Base-by-base conservation (phyloP, 2,888 invertebrate species). In the Morpho helenor region DNA sequence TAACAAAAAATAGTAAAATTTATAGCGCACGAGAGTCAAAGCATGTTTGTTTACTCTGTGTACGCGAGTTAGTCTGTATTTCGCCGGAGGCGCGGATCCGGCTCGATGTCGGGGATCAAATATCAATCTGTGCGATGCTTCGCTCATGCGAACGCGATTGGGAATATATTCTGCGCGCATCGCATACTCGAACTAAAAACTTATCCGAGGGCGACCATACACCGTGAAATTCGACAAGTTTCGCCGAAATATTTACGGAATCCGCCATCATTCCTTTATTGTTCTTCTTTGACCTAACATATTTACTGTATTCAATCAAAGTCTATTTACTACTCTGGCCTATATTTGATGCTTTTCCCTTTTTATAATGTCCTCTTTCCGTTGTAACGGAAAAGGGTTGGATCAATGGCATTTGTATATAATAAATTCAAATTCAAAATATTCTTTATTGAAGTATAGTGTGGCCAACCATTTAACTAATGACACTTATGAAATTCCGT, bases 91-190 rank as follows among this genome's bases (percentile, higher is more conserved):
- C 64, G 66, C 62, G 62, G 57, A 59, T 61, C 62, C 57, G 66
- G 66, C 72, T 72, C 65, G 75, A 77, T 73, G 73, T 71, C 68
- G 72, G 73, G 85, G 87, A 88, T 88, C 87, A 87, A 87, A 88
- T 87, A 87, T 87, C 88, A 88, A 88, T 87, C 86, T 84, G 72
- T 73, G 75, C 60, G 70, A 70, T 73, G 71, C 73, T 76, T 73
- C 75, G 72, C 68, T 77, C 76, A 73, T 77, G 77, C 76, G 67
- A 66, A 70, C 67, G 67, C 67, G 69, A 71, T 73, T 66, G 69
- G 65, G 68, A 66, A 67, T 70, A 67, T 64, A 66, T 66, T 68
- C 65, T 61, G 57, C 60, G 60, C 69, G 66, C 66, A 59, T 65
- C 66, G 66, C 61, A 63, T 66, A 59, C 60, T 58, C 52, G 59